These are phyloP conservation scores for Sphaeridia pumilis DNA, from an alignment of 2,888 invertebrate genomes.

Conservation along the genomic window DNA sequence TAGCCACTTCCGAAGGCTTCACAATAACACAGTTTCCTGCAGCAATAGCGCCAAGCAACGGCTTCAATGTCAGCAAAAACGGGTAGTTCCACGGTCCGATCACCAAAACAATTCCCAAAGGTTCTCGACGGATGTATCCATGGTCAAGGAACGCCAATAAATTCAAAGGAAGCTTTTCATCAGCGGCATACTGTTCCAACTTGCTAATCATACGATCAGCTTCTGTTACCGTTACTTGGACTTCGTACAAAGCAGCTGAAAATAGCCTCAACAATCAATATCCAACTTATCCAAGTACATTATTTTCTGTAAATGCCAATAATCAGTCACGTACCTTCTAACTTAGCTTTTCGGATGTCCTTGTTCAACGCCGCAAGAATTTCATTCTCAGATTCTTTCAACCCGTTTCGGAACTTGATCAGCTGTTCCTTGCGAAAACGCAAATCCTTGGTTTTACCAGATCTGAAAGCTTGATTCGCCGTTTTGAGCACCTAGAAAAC, in stretches of 20 bases:
- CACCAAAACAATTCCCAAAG: slow-evolving; percentile 78
- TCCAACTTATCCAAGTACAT: no score
- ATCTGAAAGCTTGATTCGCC: slow-evolving; percentile 60
- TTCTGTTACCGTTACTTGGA: slow-evolving; percentile 24
- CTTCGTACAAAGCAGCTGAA: slow-evolving; percentile 22
- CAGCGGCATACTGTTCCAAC: slow-evolving; percentile 17
- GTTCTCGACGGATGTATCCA: slow-evolving; percentile 53
- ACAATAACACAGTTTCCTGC: slow-evolving; percentile 84
- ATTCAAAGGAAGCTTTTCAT: slow-evolving; percentile 23
- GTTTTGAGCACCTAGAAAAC: slow-evolving; percentile 57
- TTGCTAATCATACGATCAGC: slow-evolving; percentile 16
- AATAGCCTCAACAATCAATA: slow-evolving; percentile 1
- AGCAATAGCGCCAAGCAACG: slow-evolving; percentile 58
- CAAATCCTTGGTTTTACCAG: slow-evolving; percentile 64
- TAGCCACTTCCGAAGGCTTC: slow-evolving; percentile 88
- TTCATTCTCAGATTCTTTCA: slow-evolving; percentile 62
- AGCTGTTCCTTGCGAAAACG: slow-evolving; percentile 73
- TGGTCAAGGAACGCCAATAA: slow-evolving; percentile 20
- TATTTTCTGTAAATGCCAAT: neutral
- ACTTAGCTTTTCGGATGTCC: slow-evolving; percentile 55
- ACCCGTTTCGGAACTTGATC: slow-evolving; percentile 57
- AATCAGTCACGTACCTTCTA: slow-evolving; percentile 21
- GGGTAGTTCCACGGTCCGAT: slow-evolving; percentile 74
- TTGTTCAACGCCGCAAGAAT: slow-evolving; percentile 62
- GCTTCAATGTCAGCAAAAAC: slow-evolving; percentile 30